Evolutionary conservation across 2,888 invertebrate genomes (phyloP).

Genomic region (Drosophila austrosaltans): DNA sequence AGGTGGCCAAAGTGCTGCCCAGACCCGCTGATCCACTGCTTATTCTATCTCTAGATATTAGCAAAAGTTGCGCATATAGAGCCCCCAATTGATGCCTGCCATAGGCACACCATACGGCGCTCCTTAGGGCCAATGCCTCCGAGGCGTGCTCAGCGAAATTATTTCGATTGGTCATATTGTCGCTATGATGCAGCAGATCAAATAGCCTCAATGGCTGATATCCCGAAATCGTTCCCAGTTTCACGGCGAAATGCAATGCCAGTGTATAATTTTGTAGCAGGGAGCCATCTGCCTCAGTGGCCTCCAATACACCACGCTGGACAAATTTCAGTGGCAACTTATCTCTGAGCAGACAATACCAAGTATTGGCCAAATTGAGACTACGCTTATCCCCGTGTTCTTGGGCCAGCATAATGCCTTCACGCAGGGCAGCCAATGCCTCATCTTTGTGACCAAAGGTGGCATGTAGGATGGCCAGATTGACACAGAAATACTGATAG

Average conservation of each 20-base stretch:
- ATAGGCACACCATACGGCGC: constrained; percentile 94
- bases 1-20: constrained; percentile 88
- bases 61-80: constrained; percentile 90
- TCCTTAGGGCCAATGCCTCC: constrained; percentile 91
- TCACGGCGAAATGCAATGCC: constrained; percentile 90
- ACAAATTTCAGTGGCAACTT: constrained; percentile 62
- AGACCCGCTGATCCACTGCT: constrained; percentile 88
- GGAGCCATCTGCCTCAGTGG: constrained; percentile 85
- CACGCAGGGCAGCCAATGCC: constrained; percentile 91
- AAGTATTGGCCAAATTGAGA: constrained; percentile 92
- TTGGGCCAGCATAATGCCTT: constrained; percentile 94
- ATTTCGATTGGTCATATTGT: constrained; percentile 93
- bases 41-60: constrained; percentile 89
- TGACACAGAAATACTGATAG: constrained; percentile 95
- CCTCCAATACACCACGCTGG: constrained; percentile 81
- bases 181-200: constrained; percentile 92
- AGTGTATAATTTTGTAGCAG: constrained; percentile 89
- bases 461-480: constrained; percentile 93
- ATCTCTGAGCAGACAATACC: constrained; percentile 87
- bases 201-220: constrained; percentile 83
- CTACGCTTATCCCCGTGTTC: constrained; percentile 94
- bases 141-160: constrained; percentile 92
- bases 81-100: constrained; percentile 94
- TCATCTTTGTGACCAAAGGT: constrained; percentile 90
- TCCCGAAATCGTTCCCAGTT: constrained; percentile 87